These are phyloP conservation scores for Equus przewalskii DNA, from an alignment of 2,113 vertebrate genomes.

Conservation along the genomic window DNA sequence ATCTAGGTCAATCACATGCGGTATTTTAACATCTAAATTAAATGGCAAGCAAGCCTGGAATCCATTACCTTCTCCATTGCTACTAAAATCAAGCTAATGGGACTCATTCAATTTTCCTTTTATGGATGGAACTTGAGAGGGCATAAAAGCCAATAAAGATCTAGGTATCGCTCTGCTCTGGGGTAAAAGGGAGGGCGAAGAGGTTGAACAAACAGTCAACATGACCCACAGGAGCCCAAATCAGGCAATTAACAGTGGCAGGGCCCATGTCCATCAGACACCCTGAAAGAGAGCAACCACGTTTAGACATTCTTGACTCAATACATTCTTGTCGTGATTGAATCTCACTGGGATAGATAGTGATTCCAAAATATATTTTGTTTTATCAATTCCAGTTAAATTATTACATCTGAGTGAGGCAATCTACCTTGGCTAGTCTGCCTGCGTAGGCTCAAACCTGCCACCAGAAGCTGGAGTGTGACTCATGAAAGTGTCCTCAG, in stretches of 20 bases:
- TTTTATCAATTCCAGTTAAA: constrained; percentile 67
- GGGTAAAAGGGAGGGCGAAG: background rate
- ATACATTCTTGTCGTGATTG: constrained; percentile 41
- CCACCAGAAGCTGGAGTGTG: background rate
- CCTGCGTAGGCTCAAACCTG: background rate
- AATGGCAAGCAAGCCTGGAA: constrained; percentile 12
- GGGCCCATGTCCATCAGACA: background rate
- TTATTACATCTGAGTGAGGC: constrained; percentile 61
- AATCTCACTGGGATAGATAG: constrained; percentile 34
- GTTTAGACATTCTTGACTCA: constrained; percentile 10
- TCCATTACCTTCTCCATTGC: constrained; percentile 56
- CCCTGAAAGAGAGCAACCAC: background rate
- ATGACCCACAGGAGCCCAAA: background rate
- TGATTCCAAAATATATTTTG: constrained; percentile 46
- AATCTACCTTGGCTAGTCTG: constrained; percentile 34
- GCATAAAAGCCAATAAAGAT: background rate
- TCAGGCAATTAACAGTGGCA: background rate
- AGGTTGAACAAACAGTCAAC: background rate
- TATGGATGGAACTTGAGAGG: background rate
- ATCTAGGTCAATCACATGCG: constrained; percentile 54
- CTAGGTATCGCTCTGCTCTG: background rate
- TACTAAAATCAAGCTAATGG: constrained; percentile 65
- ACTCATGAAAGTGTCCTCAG: fast-evolving
- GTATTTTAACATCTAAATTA: constrained; percentile 72
- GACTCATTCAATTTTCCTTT: constrained; percentile 56